phyloP scores from a whole-genome alignment of 2,113 vertebrate species.

The Poecile atricapillus region DNA sequence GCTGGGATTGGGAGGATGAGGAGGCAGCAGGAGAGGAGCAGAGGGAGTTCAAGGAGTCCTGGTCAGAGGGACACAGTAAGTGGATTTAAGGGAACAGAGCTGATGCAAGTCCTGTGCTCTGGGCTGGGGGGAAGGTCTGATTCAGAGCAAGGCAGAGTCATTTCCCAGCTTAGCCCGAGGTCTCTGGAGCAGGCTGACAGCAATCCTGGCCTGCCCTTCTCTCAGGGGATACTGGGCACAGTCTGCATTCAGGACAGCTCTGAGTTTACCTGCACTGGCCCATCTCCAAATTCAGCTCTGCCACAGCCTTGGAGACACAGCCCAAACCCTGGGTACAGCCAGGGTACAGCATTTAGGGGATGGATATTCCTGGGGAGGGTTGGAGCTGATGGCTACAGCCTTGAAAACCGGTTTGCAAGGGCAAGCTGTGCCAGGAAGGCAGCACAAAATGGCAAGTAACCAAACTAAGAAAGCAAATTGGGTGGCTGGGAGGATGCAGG shows the following conservation, averaged over 20 bases:
- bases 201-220: accelerated
- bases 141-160: not conserved
- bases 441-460: not conserved
- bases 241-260: accelerated
- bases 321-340: not conserved
- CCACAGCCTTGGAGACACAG: not conserved
- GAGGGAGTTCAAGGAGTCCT: not conserved
- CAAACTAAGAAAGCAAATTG: not conserved
- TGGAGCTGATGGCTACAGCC: accelerated
- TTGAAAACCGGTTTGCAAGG: not conserved
- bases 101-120: not conserved
- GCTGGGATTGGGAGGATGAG: not conserved
- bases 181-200: not conserved
- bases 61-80: not conserved
- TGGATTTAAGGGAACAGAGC: slow-evolving; percentile 8
- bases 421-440: not conserved
- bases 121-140: not conserved
- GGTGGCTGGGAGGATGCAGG: not conserved
- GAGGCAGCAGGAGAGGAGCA: not conserved
- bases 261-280: not conserved
- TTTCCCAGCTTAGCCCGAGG: not conserved
- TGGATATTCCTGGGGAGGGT: not conserved
- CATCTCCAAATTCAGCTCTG: not conserved
- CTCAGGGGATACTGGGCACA: not conserved
- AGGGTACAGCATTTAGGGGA: not conserved